Evolutionary conservation across 1,140 invertebrate species (phyloP), one percentile per base, ranked within the genome.

Genomic region (Tetragonula clypearis): DNA sequence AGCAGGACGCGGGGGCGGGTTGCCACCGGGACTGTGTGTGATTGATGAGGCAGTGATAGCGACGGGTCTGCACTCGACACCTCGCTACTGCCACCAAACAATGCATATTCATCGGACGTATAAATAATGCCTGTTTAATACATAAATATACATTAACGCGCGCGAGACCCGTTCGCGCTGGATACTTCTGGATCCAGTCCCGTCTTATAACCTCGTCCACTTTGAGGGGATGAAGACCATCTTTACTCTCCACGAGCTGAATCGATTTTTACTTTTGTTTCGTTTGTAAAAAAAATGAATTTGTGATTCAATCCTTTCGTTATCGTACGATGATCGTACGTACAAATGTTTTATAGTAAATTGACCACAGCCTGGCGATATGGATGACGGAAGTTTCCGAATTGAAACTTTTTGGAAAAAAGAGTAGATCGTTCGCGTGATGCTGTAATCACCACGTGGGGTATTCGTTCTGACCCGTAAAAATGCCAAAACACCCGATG

Each of bases 121-220:
- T 93, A 94, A 94, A 94, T 94, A 94, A 94, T 94, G 93, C 92
- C 92, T 93, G 92, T 94, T 94, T 94, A 94, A 94, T 94, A 94
- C 92, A 93, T 94, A 94, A 93, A 94, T 94, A 93, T 94, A 94
- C 92, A 92, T 93, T 92, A 92, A 90, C 88, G 87, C 85, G 71
- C 21, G 76, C 53, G 26, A 58, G 55, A 60, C 35, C 58, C 49
- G 60, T 19, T 21, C 30, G n/a, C 68, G 78, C 82, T 55, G 41
- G 41, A 55, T 84, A 58, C 80, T 74, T 71, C 75, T 66, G 53
- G 75, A 78, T 69, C 53, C 73, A 23, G 68, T 17, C 41, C n/a
- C 72, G 56, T 58, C 75, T 76, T 69, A 74, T 79, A 8, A 60
- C 49, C 62, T 74, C 58, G 62, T 55, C 17, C 73, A 49, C 58